Conservation (phyloP, 2,888 invertebrate genomes). For the Tinea trinotella region DNA sequence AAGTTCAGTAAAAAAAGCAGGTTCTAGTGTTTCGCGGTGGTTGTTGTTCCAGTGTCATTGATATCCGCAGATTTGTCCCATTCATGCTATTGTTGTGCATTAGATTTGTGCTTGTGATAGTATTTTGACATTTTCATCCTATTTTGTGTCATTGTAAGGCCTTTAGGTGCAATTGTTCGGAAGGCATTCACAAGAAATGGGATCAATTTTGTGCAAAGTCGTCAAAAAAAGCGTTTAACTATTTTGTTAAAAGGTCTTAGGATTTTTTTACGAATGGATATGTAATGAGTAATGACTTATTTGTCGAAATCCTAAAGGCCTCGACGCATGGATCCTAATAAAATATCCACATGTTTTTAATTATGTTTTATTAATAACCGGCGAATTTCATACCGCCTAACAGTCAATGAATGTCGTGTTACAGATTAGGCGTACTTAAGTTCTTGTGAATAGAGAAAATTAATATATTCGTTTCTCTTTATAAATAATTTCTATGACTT, state of each 20-base stretch:
- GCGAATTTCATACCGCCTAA: too few relatives aligned
- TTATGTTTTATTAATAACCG: too few relatives aligned
- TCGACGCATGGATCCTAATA: too few relatives aligned
- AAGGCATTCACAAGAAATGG: conserved; percentile 26
- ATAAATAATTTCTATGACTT: too few relatives aligned
- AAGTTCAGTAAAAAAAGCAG: conserved; percentile 46
- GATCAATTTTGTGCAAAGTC: background rate
- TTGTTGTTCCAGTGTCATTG: conserved; percentile 35
- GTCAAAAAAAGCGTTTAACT: background rate
- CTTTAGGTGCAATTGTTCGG: conserved; percentile 52
- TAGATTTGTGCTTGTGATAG: conserved; percentile 49
- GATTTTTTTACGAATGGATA: too few relatives aligned
- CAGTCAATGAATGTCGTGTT: too few relatives aligned
- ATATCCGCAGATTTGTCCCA: conserved; percentile 21
- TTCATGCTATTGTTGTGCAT: conserved; percentile 21
- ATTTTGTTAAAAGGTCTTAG: background rate
- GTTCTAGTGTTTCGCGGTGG: conserved; percentile 58
- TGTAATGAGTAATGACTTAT: too few relatives aligned
- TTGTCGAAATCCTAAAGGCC: too few relatives aligned
- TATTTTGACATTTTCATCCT: conserved; percentile 70
- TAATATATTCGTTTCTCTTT: too few relatives aligned
- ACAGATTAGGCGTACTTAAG: too few relatives aligned
- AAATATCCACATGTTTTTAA: too few relatives aligned
- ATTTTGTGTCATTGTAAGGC: conserved; percentile 47
- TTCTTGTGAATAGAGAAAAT: too few relatives aligned